Base-by-base conservation (phyloP, 1,140 invertebrate species). In the Eriocheir sinensis region DNA sequence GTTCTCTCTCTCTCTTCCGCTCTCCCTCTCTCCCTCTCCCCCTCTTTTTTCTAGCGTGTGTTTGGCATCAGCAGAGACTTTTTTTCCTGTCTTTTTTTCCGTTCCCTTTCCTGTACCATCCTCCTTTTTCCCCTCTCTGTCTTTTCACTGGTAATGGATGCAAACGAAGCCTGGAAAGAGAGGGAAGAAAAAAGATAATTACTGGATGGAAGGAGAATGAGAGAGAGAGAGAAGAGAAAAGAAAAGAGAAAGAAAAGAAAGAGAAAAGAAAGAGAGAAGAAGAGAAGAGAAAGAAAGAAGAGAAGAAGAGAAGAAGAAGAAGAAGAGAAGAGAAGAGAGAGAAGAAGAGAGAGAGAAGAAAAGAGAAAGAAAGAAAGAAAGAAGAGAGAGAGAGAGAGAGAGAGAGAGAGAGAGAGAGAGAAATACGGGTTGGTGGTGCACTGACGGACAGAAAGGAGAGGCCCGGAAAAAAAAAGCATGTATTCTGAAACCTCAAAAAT, bases 201-300 rank as follows among this genome's bases (percentile, higher is more conserved):
- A 32, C 1, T 83, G 17, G 2, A 53, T 83, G 30, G 0, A 34
- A 15, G 36, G 12, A 83, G 17, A 9, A 17, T 38, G n/a, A 83
- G 15, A 83, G 12, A 15, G 30, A 83, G 30, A n/a, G 30, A n/a
- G 30, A 38, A n/a, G 30, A 72, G 60, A 72, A n/a, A n/a, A 72
- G 60, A 72, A 72, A 72, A 72, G 12, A 83, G 60, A 83, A n/a
- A 83, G 80, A 83, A 38, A n/a, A 83, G n/a, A n/a, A 72, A n/a
- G 60, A 72, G 60, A 72, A 72, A 72, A 72, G 12, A 83, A 83
- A n/a, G 36, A 83, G 80, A 83, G 12, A 15, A n/a, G 81, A 83
- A 38, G 30, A 38, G 36, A n/a, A 72, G 60, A 72, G 60, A 72
- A n/a, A 72, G 60, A 72, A n/a, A 72, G 60, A 72, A n/a, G n/a